phyloP scores from a whole-genome alignment of 2,797 vertebrate species.

The Poeciliopsis gracilis region DNA sequence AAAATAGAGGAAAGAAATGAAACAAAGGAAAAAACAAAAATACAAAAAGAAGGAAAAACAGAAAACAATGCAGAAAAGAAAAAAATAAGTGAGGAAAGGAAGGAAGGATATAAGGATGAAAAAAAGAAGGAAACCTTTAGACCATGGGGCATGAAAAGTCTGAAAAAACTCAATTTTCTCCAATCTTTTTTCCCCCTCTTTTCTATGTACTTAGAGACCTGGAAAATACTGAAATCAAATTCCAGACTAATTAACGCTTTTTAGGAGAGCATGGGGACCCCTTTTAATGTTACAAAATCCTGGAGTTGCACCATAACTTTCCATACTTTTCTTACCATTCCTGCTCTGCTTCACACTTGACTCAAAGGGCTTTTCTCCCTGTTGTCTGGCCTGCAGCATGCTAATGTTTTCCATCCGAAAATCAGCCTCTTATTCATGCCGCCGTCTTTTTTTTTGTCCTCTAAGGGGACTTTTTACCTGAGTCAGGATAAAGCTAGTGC shows the following conservation, averaged over 20 bases:
- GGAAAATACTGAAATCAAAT: background rate
- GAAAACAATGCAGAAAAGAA: background rate
- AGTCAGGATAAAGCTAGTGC: conserved; percentile 61
- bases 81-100: background rate
- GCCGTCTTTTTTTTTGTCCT: conserved; percentile 4
- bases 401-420: conserved; percentile 74
- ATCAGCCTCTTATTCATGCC: conserved; percentile 66
- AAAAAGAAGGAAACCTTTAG: background rate
- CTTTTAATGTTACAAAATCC: background rate
- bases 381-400: conserved; percentile 37
- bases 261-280: background rate
- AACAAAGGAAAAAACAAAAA: background rate
- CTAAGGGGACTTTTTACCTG: conserved; percentile 70
- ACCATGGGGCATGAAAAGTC: background rate
- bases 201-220: background rate
- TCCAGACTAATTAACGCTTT: background rate
- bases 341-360: conserved; percentile 33
- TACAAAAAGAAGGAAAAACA: background rate
- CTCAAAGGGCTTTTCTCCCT: conserved; percentile 45
- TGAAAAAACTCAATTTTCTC: background rate
- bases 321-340: conserved; percentile 11
- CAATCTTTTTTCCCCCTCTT: background rate
- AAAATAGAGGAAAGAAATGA: background rate
- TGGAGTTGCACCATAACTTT: conserved; percentile 12
- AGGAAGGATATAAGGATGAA: background rate